Base-by-base conservation (phyloP, 2,888 invertebrate species). In the Pediacus dermestoides region DNA sequence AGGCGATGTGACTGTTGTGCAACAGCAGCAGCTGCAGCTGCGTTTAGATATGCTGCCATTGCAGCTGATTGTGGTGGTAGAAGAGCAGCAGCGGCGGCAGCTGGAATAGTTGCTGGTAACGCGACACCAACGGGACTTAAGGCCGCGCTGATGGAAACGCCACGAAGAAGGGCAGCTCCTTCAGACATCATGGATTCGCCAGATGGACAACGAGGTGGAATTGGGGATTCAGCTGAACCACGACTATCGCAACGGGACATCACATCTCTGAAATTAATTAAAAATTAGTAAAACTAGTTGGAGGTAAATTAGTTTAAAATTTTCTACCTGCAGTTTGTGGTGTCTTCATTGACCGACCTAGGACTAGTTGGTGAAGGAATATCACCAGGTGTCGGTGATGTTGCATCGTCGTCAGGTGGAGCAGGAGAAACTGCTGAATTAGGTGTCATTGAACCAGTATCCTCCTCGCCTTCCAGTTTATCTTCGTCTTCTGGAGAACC, bases 181-280 rank as follows among this genome's bases (percentile, higher is more conserved):
- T 81, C 82, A 28, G 84, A 83, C 62, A 82, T 80, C 60, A 82
- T 74, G n/a, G 85, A 84, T 66, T 85, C 86, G 61, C 81, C 80
- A 39, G 85, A 84, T 44, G 86, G 85, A 69, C 86, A 87, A 49
- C 85, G 80, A 46, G 80, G 81, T 53, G 76, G 78, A 6, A 30
- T 10, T 48, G 81, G 81, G 30, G 81, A 76, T 55, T 74, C 77
- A 55, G 73, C 70, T 40, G 88, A 88, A 64, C 88, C 88, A 60
- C 87, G 78, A 38, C 88, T 88, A 53, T 87, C 81, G 71, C 88
- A 88, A 63, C 88, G 79, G 50, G 87, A 86, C 70, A 85, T 86
- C 61, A 70, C 70, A 70, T 88, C 87, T 73, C 88, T 88, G 80
- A 10, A 80, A 78, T 72, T 75, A 74, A 9, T 28, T 6, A 3